Conservation (phyloP, 2,888 invertebrate genomes). For the Acanthococcus lagerstroemiae region DNA sequence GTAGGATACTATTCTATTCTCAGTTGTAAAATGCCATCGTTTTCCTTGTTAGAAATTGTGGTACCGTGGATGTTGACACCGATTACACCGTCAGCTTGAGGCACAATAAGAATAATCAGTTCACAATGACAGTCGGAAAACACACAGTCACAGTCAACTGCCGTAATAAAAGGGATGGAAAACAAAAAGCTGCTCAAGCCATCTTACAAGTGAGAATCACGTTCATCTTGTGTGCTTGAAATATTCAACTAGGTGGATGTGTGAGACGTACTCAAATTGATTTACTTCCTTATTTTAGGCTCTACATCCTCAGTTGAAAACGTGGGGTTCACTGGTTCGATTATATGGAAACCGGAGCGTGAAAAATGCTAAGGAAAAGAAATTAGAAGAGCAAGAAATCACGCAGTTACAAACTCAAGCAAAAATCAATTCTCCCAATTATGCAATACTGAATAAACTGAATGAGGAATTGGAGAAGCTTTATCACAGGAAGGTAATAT, state of each 20-base stretch:
- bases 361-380: slow-evolving; percentile 84
- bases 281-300: slow-evolving; percentile 46
- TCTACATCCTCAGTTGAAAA: slow-evolving; percentile 86
- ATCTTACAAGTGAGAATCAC: slow-evolving; percentile 69
- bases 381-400: slow-evolving; percentile 83
- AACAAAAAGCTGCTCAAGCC: slow-evolving; percentile 89
- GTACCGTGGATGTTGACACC: slow-evolving; percentile 78
- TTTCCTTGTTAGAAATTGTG: slow-evolving; percentile 59
- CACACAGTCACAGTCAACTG: slow-evolving; percentile 81
- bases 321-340: slow-evolving; percentile 87
- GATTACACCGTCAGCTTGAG: slow-evolving; percentile 74
- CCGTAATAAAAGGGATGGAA: slow-evolving; percentile 92
- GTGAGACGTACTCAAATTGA: slow-evolving; percentile 6
- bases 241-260: too few relatives aligned
- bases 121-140: slow-evolving; percentile 88
- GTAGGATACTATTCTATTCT: too few relatives aligned
- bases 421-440: slow-evolving; percentile 80
- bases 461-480: slow-evolving; percentile 70
- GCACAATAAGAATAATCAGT: slow-evolving; percentile 66
- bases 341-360: slow-evolving; percentile 86
- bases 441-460: slow-evolving; percentile 77
- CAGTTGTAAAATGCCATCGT: too few relatives aligned
- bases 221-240: too few relatives aligned
- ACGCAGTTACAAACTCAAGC: slow-evolving; percentile 82
- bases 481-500: slow-evolving; percentile 45